Conservation (phyloP, 2,113 vertebrate genomes). For the Esox niger region DNA sequence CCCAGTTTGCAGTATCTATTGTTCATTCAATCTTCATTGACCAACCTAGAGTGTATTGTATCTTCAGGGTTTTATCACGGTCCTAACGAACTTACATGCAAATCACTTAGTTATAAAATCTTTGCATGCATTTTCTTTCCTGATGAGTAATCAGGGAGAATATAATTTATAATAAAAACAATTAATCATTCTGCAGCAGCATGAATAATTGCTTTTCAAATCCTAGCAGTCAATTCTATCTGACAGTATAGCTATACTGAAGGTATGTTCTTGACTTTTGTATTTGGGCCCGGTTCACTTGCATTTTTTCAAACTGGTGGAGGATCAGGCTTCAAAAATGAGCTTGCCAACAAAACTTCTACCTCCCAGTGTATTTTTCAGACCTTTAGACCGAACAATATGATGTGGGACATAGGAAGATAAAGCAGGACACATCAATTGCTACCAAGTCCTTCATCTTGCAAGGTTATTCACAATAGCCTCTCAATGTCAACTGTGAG, state of each 20-base stretch:
- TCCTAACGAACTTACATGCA: not conserved
- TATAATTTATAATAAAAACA: not conserved
- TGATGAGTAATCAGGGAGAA: not conserved
- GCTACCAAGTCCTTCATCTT: not conserved
- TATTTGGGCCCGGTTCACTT: not conserved
- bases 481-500: not conserved
- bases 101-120: not conserved
- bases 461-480: not conserved
- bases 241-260: not conserved
- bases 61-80: not conserved
- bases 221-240: not conserved
- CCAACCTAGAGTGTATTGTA: too few relatives aligned
- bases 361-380: not conserved
- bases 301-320: not conserved
- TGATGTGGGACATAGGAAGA: not conserved
- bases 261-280: not conserved
- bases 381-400: not conserved
- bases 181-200: not conserved
- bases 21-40: too few relatives aligned
- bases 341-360: not conserved
- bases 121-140: not conserved
- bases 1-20: too few relatives aligned
- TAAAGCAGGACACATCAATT: not conserved
- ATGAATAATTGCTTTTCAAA: not conserved
- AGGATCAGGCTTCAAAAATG: not conserved